Percentiles rank a stretch among this genome's conserved stretches.
These are phyloP conservation scores for Reticulitermes lucifugus DNA, from an alignment of 2,888 invertebrate genomes.

Conservation along the genomic window DNA sequence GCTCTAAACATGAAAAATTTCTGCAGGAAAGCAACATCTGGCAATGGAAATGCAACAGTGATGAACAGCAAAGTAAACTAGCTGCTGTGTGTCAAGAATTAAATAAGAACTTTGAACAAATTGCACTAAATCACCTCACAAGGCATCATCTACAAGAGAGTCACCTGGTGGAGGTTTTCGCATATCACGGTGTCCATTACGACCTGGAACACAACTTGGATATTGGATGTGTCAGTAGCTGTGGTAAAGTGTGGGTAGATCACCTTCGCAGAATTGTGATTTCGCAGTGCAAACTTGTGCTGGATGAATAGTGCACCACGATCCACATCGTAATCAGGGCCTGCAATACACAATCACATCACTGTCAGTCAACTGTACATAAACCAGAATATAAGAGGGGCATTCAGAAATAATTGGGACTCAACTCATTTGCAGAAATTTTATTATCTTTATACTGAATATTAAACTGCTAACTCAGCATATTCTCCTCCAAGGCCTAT, in stretches of 20 bases:
- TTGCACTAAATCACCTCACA: slow-evolving; percentile 18
- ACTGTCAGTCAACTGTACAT: too few species aligned
- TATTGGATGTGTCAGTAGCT: slow-evolving; percentile 75
- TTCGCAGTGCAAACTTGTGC: slow-evolving; percentile 70
- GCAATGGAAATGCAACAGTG: neutral
- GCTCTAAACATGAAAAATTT: neutral
- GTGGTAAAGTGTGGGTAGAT: slow-evolving; percentile 76
- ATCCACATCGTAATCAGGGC: slow-evolving; percentile 73
- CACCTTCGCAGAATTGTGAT: slow-evolving; percentile 69
- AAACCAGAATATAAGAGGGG: too few species aligned
- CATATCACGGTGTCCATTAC: slow-evolving; percentile 75
- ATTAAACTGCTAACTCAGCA: too few species aligned
- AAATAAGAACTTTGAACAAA: neutral
- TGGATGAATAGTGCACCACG: slow-evolving; percentile 73
- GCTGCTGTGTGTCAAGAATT: neutral
- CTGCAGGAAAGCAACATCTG: neutral
- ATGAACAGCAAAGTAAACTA: neutral
- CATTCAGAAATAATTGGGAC: too few species aligned
- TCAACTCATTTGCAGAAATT: too few species aligned
- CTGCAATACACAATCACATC: slow-evolving; percentile 59
- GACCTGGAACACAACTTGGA: slow-evolving; percentile 74
- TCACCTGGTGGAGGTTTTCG: slow-evolving; percentile 71
- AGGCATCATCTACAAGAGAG: slow-evolving; percentile 62
- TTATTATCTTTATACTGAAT: too few species aligned
- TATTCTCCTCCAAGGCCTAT: too few species aligned